Evolutionary conservation across 2,797 vertebrate species (phyloP), one percentile per base, ranked within the genome.

Genomic region (Poeciliopsis infans): DNA sequence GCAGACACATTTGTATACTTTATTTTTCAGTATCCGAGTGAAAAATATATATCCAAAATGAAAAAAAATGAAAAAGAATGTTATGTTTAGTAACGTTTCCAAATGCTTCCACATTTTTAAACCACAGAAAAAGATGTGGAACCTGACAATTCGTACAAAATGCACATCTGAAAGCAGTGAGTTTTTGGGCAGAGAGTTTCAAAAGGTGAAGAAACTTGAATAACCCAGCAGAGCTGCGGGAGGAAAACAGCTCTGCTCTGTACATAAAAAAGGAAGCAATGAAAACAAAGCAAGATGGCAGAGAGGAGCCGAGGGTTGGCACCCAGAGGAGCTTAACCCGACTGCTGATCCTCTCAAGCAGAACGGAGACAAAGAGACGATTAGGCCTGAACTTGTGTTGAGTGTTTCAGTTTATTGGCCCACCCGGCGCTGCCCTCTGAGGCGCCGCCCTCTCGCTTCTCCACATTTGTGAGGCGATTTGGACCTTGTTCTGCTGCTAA

Each of bases 291-390:
- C 78, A 83, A 87, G 89, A 88, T 86, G 87, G 86, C 80, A 84
- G 85, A 66, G 88, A 84, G 89, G 84, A 81, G 86, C 82, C 69
- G 87, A 92, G 80, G 88, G 82, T 80, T 31, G 70, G 81, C 51
- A 79, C 91, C 93, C 92, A 0, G 76, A 92, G 90, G 91, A 87
- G 86, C 85, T 91, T 86, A 90, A 83, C 87, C 66, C 41, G 86
- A 89, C 87, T 87, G 91, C 81, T 93, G 90, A 95, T 95, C 93
- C 92, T 91, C 86, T 95, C 94, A 95, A 93, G 94, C 93, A 93
- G 92, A 95, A 95, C 93, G 76, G 78, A 95, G 88, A 95, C 93
- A 94, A 94, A 93, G 91, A 91, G 84, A 85, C 90, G 90, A 96
- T 96, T 95, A 95, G 91, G 86, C 87, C 83, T 81, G 80, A 94